These are phyloP conservation scores for Burhinus bistriatus DNA, from an alignment of 2,113 vertebrate species.

Conservation along the genomic window DNA sequence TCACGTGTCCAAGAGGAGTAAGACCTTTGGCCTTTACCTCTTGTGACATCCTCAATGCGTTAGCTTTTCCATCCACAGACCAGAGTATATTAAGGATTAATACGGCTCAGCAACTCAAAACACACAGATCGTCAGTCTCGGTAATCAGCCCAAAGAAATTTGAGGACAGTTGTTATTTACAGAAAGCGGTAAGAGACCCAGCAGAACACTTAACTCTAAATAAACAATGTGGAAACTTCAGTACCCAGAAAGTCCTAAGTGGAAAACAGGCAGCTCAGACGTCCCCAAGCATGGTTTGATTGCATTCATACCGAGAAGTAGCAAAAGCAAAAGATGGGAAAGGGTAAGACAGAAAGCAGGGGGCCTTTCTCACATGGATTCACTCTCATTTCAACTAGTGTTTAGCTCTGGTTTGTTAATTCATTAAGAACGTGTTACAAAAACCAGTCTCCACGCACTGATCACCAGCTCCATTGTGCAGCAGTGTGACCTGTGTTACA, in stretches of 20 bases:
- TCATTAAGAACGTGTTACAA: not conserved
- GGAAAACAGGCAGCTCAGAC: slow-evolving; percentile 26
- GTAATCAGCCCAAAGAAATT: slow-evolving; percentile 48
- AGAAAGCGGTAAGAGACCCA: slow-evolving; percentile 21
- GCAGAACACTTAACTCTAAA: slow-evolving; percentile 54
- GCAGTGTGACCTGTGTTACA: not conserved
- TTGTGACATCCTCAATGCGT: not conserved
- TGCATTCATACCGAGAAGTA: not conserved
- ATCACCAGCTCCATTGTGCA: not conserved
- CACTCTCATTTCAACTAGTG: not conserved
- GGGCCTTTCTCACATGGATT: not conserved
- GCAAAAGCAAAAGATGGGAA: not conserved
- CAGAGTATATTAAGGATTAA: slow-evolving; percentile 32
- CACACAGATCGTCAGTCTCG: slow-evolving; percentile 21
- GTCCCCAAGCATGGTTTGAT: not conserved
- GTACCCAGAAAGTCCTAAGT: slow-evolving; percentile 30
- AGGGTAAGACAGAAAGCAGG: not conserved
- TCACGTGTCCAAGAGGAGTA: not conserved
- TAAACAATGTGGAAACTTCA: slow-evolving; percentile 39
- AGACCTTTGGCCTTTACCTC: slow-evolving; percentile 20
- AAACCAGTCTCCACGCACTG: not conserved
- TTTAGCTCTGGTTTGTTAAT: not conserved
- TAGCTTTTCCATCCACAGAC: not conserved
- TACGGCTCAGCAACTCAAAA: slow-evolving; percentile 24
- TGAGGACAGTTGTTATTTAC: slow-evolving; percentile 56